phyloP scores from a whole-genome alignment of 2,888 invertebrate genomes.

The Meta bourneti region DNA sequence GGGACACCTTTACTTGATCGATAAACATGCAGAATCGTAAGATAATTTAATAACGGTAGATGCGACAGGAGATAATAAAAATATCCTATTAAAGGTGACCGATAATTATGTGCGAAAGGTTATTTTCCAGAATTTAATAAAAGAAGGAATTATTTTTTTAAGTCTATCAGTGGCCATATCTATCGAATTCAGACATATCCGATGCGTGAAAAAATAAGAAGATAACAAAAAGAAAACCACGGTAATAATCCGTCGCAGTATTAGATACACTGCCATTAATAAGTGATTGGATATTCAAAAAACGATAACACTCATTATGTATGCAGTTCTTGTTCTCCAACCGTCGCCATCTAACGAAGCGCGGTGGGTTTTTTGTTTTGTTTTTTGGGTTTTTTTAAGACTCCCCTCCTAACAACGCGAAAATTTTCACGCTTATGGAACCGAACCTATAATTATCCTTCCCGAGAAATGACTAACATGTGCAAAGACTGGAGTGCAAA shows the following conservation, averaged over 20 bases:
- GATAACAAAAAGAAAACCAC: constrained; percentile 6
- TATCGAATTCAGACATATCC: constrained; percentile 38
- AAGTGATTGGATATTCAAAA: constrained; percentile 63
- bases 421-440: constrained; percentile 57
- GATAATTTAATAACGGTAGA: constrained; percentile 35
- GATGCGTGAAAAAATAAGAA: constrained; percentile 10
- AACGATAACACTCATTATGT: constrained; percentile 55
- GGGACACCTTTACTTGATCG: too few relatives aligned
- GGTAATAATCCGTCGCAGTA: constrained; percentile 40
- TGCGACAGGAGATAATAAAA: constrained; percentile 7
- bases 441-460: constrained; percentile 65
- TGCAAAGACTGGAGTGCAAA: not conserved
- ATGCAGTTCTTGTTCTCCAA: constrained; percentile 61
- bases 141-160: not conserved
- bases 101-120: constrained; percentile 10
- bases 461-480: constrained; percentile 35
- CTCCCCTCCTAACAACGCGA: constrained; percentile 12
- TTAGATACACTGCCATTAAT: constrained; percentile 53
- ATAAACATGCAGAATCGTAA: constrained; percentile 27
- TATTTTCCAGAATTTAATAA: constrained; percentile 35
- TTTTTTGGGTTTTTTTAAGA: not conserved
- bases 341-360: constrained; percentile 28
- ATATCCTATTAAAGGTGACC: constrained; percentile 14
- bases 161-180: constrained; percentile 33
- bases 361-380: not conserved